Evolutionary conservation across 2,113 vertebrate genomes (phyloP).

Genomic region (Electrona antarctica): DNA sequence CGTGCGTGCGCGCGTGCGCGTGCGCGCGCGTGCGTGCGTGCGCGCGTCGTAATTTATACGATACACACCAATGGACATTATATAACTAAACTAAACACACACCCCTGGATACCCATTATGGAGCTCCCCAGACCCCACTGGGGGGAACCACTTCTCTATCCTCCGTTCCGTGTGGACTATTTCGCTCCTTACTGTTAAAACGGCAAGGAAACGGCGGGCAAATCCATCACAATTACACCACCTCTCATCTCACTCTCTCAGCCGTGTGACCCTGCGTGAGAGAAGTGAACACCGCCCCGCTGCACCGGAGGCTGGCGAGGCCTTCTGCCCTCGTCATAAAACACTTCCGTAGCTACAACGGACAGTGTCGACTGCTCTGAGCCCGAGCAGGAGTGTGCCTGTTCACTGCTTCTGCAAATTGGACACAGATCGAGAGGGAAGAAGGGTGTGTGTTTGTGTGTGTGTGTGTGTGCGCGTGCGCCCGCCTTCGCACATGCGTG

Average conservation of each 20-base stretch:
- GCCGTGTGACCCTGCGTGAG: constrained; percentile 23
- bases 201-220: no score
- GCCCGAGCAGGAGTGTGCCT: constrained; percentile 26
- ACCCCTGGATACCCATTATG: no score
- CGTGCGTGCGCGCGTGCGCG: no score
- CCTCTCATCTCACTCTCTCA: constrained; percentile 16
- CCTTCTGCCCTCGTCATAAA: constrained; percentile 27
- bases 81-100: no score
- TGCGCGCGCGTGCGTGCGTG: no score
- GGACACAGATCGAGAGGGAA: constrained; percentile 65
- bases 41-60: no score
- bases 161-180: no score
- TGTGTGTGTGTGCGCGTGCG: neutral
- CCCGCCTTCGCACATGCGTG: neutral
- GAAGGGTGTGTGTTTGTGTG: constrained; percentile 17
- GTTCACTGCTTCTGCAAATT: constrained; percentile 51
- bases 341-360: neutral
- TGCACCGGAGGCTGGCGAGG: constrained; percentile 11
- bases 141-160: no score
- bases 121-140: no score
- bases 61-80: no score
- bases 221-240: constrained; percentile 49
- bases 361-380: constrained; percentile 13
- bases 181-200: neutral
- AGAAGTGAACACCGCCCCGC: neutral